Evolutionary conservation across 2,888 invertebrate genomes (phyloP).

Genomic region (Drosophila niveifrons): DNA sequence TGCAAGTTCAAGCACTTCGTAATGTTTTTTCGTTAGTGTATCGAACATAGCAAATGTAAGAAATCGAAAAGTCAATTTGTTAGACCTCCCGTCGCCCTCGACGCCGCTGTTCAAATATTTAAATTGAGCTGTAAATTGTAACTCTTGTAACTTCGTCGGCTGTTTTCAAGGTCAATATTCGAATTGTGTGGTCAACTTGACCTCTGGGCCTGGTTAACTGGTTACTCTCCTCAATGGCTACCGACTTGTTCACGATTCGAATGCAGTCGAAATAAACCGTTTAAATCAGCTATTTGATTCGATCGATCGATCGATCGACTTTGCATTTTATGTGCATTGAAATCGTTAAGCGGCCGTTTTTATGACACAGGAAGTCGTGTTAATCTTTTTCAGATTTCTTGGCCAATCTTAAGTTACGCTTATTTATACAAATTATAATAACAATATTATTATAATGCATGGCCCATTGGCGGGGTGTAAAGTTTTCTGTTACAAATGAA

Average conservation of each 20-base stretch:
- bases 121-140: conserved; percentile 76
- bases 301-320: conserved; percentile 5
- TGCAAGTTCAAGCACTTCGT: background rate
- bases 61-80: conserved; percentile 28
- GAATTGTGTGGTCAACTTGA: conserved; percentile 53
- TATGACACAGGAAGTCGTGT: conserved; percentile 43
- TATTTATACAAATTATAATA: conserved; percentile 7
- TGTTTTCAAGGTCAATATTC: conserved; percentile 68
- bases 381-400: conserved; percentile 1
- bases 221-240: conserved; percentile 17
- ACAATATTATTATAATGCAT: conserved; percentile 18
- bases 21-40: conserved; percentile 14
- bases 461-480: conserved; percentile 11
- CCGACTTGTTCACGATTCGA: background rate
- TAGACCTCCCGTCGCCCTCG: conserved; percentile 39
- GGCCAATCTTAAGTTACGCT: conserved; percentile 6
- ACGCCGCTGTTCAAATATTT: conserved; percentile 66
- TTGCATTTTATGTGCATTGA: conserved; percentile 36
- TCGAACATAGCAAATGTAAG: background rate
- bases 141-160: conserved; percentile 62
- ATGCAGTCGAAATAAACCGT: conserved; percentile 54
- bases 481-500: conserved; percentile 4
- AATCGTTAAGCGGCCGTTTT: conserved; percentile 23
- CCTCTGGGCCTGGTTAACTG: conserved; percentile 41
- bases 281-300: conserved; percentile 45